Conservation (phyloP, 2,113 vertebrate genomes). For the Probosciger aterrimus region DNA sequence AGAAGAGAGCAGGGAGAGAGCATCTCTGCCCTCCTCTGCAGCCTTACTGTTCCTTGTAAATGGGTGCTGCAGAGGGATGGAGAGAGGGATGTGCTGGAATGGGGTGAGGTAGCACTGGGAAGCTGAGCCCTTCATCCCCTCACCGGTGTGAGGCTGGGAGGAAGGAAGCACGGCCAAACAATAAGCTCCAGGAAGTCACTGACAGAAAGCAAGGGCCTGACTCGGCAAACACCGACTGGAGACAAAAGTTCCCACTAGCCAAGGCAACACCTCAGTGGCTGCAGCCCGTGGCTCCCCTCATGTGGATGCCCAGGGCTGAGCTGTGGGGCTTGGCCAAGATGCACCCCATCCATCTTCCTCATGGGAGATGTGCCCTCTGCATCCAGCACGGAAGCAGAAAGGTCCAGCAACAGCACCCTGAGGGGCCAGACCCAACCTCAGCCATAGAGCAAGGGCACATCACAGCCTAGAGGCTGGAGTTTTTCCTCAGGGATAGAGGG, state of each 20-base stretch:
- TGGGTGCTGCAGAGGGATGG: not conserved
- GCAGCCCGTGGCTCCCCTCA: rapidly evolving
- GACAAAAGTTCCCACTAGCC: not conserved
- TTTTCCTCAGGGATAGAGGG: not conserved
- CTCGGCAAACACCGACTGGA: not conserved
- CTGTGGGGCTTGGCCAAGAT: rapidly evolving
- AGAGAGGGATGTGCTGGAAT: not conserved
- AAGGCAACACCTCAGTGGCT: not conserved
- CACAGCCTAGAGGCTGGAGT: rapidly evolving
- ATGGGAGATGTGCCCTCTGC: not conserved
- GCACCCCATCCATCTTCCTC: rapidly evolving
- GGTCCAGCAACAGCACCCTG: not conserved
- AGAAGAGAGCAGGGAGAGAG: not conserved
- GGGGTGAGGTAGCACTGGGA: not conserved
- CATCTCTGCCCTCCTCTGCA: not conserved
- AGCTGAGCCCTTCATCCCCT: not conserved
- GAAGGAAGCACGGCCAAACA: not conserved
- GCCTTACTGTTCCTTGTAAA: not conserved
- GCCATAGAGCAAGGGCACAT: rapidly evolving
- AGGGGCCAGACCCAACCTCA: not conserved
- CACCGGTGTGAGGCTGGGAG: rapidly evolving
- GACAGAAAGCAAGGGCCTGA: not conserved
- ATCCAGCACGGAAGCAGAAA: not conserved
- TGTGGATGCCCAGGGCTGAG: not conserved
- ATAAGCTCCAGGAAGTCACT: not conserved